Evolutionary conservation across 2,113 vertebrate species (phyloP), one percentile per base, ranked within the genome.

Genomic region (Pelmatolapia mariae): DNA sequence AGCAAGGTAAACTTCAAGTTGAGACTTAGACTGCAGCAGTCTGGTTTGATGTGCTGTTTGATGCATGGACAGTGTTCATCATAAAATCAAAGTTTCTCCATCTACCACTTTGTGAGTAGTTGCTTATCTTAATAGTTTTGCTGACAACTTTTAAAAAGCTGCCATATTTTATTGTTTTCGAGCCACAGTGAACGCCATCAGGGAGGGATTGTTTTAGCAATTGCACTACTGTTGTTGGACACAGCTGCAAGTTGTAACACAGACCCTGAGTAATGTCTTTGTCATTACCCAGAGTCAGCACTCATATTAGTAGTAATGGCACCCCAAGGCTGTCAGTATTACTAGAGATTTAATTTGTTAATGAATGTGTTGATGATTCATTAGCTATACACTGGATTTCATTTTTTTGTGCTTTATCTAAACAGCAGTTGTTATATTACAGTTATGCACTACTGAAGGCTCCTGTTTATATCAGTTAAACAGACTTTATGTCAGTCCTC

Each of bases 1-100:
- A 97, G 96, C 91, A 99, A 99, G 98, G 98, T 99, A 97, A 88
- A 3, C 13, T 19, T 13, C n/a, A 47, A 19, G 71, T 54, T 4
- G 7, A 24, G 19, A 9, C n/a, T 80, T 10, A 5, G 40, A 52
- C 59, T 61, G 19, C 5, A 22, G 38, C 29, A 24, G 52, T 52
- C 5, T 15, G 9, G 15, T 29, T 43, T 45, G n/a, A 12, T 81
- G 22, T 15, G 47, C 13, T 29, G 56, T 40, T 16, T 66, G 18
- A 63, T 80, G n/a, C 18, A 29, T 36, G 13, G 22, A 43, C 13
- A 5, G 18, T 15, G 8, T 31, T 80, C 19, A 80, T 24, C n/a
- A 24, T 31, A 31, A 76, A 76, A 76, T 8, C 71, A 78, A 52
- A 78, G 26, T 78, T 47, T 78, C 6, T 56, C 12, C 26, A 16